phyloP scores from a whole-genome alignment of 2,888 invertebrate genomes.

The Choreutis nemorana region DNA sequence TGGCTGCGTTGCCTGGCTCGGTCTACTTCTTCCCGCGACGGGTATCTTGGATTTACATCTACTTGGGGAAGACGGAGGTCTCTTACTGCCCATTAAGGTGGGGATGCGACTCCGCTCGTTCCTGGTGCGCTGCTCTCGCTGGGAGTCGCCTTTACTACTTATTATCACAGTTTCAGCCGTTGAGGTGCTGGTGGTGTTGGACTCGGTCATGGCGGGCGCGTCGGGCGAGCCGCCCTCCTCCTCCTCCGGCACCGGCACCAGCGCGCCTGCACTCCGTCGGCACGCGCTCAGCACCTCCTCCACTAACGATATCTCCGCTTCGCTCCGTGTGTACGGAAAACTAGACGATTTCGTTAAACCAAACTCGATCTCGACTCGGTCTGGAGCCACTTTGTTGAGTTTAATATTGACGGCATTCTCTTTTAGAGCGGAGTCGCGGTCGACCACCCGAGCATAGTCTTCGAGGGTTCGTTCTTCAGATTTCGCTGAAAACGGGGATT shows the following conservation, averaged over 20 bases:
- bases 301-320: constrained; percentile 46
- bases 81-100: constrained; percentile 53
- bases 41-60: constrained; percentile 50
- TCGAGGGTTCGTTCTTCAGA: constrained; percentile 37
- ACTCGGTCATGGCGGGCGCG: constrained; percentile 70
- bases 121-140: constrained; percentile 42
- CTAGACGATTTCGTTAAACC: constrained; percentile 43
- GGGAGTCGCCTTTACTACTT: constrained; percentile 61
- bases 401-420: constrained; percentile 52
- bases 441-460: constrained; percentile 40
- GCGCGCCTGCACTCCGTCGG: constrained; percentile 45
- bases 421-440: constrained; percentile 40
- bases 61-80: constrained; percentile 52
- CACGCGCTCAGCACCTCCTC: constrained; percentile 56
- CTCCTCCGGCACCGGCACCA: constrained; percentile 70
- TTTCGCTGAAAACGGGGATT: constrained; percentile 15
- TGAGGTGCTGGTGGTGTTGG: constrained; percentile 71
- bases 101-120: constrained; percentile 66
- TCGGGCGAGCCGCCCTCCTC: constrained; percentile 66
- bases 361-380: constrained; percentile 29
- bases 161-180: constrained; percentile 77
- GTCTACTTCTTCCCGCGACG: constrained; percentile 30
- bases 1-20: constrained; percentile 18
- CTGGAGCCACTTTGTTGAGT: constrained; percentile 30
- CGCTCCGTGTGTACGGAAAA: constrained; percentile 34